A percentile compares a stretch with the other conserved stretches of the same genome.
These are phyloP conservation scores for Aegotheles bennettii DNA, from an alignment of 2,113 vertebrate species.

Conservation along the genomic window DNA sequence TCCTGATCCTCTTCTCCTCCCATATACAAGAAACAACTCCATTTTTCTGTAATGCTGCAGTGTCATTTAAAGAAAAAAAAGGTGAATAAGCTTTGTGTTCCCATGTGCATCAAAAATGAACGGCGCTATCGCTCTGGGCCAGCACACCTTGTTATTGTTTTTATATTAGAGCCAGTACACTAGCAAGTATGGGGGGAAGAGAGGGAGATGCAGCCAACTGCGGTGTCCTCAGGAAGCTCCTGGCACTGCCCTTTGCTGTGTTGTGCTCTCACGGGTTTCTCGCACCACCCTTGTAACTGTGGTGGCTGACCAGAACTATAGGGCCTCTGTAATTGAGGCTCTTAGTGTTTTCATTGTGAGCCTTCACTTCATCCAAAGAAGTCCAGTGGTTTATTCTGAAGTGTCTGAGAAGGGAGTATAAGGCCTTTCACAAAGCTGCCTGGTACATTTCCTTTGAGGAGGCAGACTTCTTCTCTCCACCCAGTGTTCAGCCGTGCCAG, in stretches of 20 bases:
- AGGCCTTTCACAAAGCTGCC: constrained; percentile 32
- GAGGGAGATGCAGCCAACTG: not conserved
- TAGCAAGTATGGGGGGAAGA: not conserved
- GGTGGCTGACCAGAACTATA: constrained; percentile 3
- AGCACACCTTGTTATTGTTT: not conserved
- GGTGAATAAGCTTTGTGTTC: not conserved
- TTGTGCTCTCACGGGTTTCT: not conserved
- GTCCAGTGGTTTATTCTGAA: constrained; percentile 35
- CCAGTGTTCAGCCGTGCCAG: constrained; percentile 26
- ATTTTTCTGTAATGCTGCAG: not conserved
- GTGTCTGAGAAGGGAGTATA: not conserved
- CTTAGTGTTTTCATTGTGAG: constrained; percentile 24
- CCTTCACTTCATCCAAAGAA: not conserved
- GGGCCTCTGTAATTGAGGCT: constrained; percentile 21
- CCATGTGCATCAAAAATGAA: not conserved
- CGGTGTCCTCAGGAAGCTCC: not conserved
- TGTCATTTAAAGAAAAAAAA: not conserved
- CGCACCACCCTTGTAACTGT: not conserved
- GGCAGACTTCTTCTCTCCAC: constrained; percentile 32
- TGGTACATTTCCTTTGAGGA: constrained; percentile 29
- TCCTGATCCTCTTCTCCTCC: not conserved
- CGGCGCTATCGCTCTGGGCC: not conserved
- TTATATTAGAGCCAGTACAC: not conserved
- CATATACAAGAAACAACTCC: not conserved
- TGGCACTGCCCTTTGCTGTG: not conserved